Evolutionary conservation across 2,113 vertebrate genomes (phyloP).

Genomic region (Hippocampus abdominalis): DNA sequence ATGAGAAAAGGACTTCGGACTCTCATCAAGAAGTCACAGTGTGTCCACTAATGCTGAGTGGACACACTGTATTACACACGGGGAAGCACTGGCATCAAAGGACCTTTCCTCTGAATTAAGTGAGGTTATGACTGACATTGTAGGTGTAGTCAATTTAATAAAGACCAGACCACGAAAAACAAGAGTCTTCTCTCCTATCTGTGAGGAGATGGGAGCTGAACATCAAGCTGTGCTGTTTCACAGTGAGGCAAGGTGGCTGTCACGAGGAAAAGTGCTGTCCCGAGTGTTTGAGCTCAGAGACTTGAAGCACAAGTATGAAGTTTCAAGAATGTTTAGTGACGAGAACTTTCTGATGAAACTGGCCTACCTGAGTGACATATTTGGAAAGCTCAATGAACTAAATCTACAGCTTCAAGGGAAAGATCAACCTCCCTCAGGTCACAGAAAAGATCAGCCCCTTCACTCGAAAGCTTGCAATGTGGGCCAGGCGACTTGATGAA

Average conservation of each 20-base stretch:
- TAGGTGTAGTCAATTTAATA: no score
- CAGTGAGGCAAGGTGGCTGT: no score
- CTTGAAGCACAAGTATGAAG: neutral
- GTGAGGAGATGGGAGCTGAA: no score
- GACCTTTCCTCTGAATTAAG: neutral
- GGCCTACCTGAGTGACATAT: neutral
- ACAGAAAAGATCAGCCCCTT: neutral
- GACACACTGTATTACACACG: neutral
- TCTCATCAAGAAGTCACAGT: no score
- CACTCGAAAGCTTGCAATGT: neutral
- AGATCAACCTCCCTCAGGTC: neutral
- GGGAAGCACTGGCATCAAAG: neutral
- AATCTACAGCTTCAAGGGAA: neutral
- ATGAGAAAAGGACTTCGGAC: no score
- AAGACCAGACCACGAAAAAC: no score
- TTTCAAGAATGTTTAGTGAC: neutral
- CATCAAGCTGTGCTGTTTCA: no score
- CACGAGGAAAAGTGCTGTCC: neutral
- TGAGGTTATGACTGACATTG: neutral
- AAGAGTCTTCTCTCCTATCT: no score
- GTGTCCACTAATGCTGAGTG: no score
- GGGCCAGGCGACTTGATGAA: neutral
- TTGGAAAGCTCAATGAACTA: conserved; percentile 1
- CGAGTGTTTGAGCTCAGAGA: neutral
- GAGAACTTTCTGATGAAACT: neutral